Conservation (phyloP, 2,888 invertebrate species). For the Drosophila eohydei region DNA sequence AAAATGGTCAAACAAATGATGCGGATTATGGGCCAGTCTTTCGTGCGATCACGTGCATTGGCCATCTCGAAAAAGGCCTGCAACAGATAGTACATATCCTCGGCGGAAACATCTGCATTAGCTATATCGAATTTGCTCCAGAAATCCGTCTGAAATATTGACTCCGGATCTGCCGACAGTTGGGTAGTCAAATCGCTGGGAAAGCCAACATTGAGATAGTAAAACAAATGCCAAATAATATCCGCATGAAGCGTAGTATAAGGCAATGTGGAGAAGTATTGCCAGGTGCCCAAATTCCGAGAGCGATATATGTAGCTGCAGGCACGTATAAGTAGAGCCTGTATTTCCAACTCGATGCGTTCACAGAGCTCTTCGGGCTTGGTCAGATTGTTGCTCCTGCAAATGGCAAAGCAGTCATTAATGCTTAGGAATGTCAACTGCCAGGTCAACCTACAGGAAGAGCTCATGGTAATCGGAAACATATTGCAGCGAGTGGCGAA, state of each 20-base stretch:
- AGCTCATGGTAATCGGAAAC: conserved; percentile 88
- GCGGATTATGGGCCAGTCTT: conserved; percentile 88
- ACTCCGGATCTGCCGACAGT: conserved; percentile 84
- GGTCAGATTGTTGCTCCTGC: conserved; percentile 81
- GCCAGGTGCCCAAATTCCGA: conserved; percentile 91
- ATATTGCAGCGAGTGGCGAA: conserved; percentile 90
- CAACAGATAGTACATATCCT: conserved; percentile 91
- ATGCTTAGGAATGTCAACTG: not conserved
- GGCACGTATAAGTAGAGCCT: conserved; percentile 89
- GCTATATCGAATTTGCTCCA: conserved; percentile 88
- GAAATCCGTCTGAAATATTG: conserved; percentile 85
- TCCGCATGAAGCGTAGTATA: conserved; percentile 87
- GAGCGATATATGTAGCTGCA: conserved; percentile 89
- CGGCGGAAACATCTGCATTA: conserved; percentile 88
- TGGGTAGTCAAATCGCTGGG: conserved; percentile 78
- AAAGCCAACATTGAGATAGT: conserved; percentile 87
- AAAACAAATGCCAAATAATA: conserved; percentile 89
- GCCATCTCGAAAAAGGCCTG: conserved; percentile 93
- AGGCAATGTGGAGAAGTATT: conserved; percentile 92
- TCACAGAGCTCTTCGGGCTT: conserved; percentile 86
- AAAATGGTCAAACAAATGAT: conserved; percentile 89
- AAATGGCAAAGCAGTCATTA: not conserved
- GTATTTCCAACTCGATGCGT: conserved; percentile 90
- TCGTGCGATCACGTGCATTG: conserved; percentile 86
- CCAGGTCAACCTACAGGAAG: conserved; percentile 71